A percentile compares a stretch with the other conserved stretches of the same genome.
Evolutionary conservation across 2,797 vertebrate species (phyloP).

Genomic region (Sardinella longiceps): DNA sequence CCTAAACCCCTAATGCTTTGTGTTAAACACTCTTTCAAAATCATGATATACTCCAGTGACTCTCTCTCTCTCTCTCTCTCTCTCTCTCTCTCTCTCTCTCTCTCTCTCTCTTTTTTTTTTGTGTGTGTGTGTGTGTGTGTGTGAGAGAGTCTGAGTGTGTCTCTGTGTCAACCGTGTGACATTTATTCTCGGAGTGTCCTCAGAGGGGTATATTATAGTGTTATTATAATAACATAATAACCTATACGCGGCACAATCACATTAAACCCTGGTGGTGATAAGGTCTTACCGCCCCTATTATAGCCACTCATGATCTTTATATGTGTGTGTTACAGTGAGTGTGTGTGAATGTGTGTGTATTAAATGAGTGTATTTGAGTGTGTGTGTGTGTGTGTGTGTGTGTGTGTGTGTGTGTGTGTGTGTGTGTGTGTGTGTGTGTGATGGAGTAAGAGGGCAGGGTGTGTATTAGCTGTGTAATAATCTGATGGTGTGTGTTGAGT

Average conservation of each 20-base stretch:
- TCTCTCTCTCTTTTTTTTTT: too few species aligned
- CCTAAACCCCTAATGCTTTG: background rate
- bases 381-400: slow-evolving; percentile 4
- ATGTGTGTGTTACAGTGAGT: background rate
- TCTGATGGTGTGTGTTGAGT: background rate
- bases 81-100: too few species aligned
- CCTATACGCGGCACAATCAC: background rate
- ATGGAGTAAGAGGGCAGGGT: background rate
- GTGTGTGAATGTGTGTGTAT: background rate
- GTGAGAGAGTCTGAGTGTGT: background rate
- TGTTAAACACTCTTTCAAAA: background rate
- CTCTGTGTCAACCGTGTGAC: background rate
- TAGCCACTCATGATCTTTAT: background rate
- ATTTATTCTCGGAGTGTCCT: background rate
- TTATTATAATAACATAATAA: slow-evolving; percentile 4
- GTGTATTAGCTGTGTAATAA: slow-evolving; percentile 6
- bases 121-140: background rate
- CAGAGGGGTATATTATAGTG: background rate
- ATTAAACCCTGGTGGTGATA: background rate
- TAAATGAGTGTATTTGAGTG: background rate
- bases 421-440: background rate
- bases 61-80: too few species aligned
- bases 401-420: background rate
- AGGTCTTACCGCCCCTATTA: background rate
- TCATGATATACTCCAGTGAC: background rate